A percentile compares a stretch with the other conserved stretches of the same genome.
Conservation (phyloP, 2,113 vertebrate genomes). For the Equus przewalskii region DNA sequence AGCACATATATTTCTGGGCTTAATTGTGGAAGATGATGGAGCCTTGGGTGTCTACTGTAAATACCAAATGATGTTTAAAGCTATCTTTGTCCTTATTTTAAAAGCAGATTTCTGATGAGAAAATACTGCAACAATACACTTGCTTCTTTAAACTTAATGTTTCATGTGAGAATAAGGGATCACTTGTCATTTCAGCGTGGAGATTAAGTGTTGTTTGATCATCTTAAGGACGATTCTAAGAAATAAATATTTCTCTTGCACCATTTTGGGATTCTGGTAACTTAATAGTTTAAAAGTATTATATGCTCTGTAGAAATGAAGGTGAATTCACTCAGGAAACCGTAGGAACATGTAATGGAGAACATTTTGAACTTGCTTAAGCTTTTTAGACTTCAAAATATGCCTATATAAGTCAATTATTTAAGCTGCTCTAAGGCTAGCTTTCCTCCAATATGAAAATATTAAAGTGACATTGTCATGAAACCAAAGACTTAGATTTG, state of each 20-base stretch:
- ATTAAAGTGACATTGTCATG: neutral
- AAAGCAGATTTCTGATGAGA: slow-evolving; percentile 68
- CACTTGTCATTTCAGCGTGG: slow-evolving; percentile 57
- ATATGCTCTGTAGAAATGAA: slow-evolving; percentile 72
- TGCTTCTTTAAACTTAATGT: slow-evolving; percentile 44
- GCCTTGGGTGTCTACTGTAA: neutral
- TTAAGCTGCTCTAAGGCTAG: slow-evolving; percentile 71
- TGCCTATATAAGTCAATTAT: slow-evolving; percentile 70
- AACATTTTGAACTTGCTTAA: slow-evolving; percentile 80
- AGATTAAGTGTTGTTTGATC: slow-evolving; percentile 70
- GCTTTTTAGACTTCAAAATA: slow-evolving; percentile 74
- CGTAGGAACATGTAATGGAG: slow-evolving; percentile 78
- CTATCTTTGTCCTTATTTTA: slow-evolving; percentile 58
- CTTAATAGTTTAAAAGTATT: slow-evolving; percentile 76
- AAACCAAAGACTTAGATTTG: slow-evolving; percentile 32
- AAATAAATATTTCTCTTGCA: slow-evolving; percentile 74
- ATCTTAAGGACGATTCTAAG: slow-evolving; percentile 53
- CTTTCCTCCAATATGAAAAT: slow-evolving; percentile 53
- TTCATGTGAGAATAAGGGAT: slow-evolving; percentile 50
- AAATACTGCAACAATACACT: slow-evolving; percentile 43
- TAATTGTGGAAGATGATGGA: slow-evolving; percentile 35
- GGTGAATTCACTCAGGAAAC: slow-evolving; percentile 71
- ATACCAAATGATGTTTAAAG: slow-evolving; percentile 56
- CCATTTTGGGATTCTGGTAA: slow-evolving; percentile 61
- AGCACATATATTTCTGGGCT: neutral